These are phyloP conservation scores for Zaprionus africanus DNA, from an alignment of 1,140 invertebrate genomes.

Conservation along the genomic window DNA sequence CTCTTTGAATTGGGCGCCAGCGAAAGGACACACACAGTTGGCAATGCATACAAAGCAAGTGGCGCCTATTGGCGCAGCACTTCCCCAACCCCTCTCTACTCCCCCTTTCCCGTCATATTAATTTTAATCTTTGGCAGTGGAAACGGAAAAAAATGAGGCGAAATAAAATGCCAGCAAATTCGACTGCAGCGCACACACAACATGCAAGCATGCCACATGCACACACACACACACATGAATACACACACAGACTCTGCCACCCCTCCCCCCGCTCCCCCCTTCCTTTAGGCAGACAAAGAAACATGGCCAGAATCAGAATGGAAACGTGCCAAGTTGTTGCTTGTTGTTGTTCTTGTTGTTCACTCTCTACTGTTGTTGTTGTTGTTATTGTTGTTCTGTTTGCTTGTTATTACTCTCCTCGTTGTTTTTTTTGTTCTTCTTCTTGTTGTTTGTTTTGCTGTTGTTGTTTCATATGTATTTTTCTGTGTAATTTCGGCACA, in stretches of 20 bases:
- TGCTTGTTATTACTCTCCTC: constrained; percentile 15
- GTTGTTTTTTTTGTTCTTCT: constrained; percentile 1
- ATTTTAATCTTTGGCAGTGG: constrained; percentile 37
- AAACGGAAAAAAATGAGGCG: constrained; percentile 5
- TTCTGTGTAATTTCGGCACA: constrained; percentile 45
- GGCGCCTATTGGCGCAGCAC: not conserved
- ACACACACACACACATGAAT: constrained; percentile 3
- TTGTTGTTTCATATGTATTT: constrained; percentile 35
- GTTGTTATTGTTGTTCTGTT: constrained; percentile 4
- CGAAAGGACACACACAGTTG: constrained; percentile 9
- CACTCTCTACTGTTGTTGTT: not conserved
- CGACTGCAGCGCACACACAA: constrained; percentile 30
- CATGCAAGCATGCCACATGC: not conserved
- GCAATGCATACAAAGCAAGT: not conserved
- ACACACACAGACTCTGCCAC: not conserved
- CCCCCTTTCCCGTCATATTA: constrained; percentile 44
- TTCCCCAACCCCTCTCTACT: not conserved
- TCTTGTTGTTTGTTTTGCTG: not conserved
- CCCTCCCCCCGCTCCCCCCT: not conserved
- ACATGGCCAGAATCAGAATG: constrained; percentile 46
- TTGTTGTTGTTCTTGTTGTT: constrained; percentile 18
- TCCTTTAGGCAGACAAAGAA: constrained; percentile 30
- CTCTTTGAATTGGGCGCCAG: not conserved
- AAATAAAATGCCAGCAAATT: constrained; percentile 32
- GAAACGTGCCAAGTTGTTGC: constrained; percentile 51